Base-by-base conservation (phyloP, 2,888 invertebrate species). In the Crioceris asparagi region DNA sequence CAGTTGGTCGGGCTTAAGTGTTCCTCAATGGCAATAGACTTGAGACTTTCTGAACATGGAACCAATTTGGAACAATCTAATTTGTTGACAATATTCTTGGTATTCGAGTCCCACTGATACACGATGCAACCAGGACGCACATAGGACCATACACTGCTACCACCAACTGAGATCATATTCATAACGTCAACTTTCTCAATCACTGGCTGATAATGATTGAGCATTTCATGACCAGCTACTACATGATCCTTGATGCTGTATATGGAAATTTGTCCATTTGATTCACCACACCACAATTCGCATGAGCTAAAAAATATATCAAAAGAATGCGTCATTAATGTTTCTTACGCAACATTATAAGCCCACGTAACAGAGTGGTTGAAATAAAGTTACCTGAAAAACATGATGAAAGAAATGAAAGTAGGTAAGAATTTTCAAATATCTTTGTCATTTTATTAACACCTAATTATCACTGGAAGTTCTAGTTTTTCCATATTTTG, bases 11-110 rank as follows among this genome's bases (percentile, higher is more conserved):
- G 76, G 49, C 79, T 83, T 1, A 88, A 69, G 57, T 81, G 82
- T 52, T 91, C 90, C 59, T 92, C 93, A 44, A 91, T 81, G 27
- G 87, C 81, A 52, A 91, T 88, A 19, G 90, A 88, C 64, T 88
- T 86, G 35, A 92, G 69, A 53, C 87, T 90, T 63, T 92, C 93
- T 10, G 87, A 91, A 62, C 88, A 88, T 1, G 93, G 93, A 47
- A 84, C 82, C 51, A 93, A 69, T 66, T 91, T 92, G 29, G 85
- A 87, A 67, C 92, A 87, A 65, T 96, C 94, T 38, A 96, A 68
- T 49, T 83, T 79, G 46, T 83, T 83, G 3, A 79, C 66, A 45
- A 86, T 79, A 36, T 68, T 67, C 42, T 81, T 75, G 0, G 71
- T 70, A 2, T 67, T 65, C 1, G 77, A 72, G 52, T 83, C 80